Evolutionary conservation across 2,113 vertebrate genomes (phyloP), one percentile per base, ranked within the genome.

Genomic region (Cottus gobio): DNA sequence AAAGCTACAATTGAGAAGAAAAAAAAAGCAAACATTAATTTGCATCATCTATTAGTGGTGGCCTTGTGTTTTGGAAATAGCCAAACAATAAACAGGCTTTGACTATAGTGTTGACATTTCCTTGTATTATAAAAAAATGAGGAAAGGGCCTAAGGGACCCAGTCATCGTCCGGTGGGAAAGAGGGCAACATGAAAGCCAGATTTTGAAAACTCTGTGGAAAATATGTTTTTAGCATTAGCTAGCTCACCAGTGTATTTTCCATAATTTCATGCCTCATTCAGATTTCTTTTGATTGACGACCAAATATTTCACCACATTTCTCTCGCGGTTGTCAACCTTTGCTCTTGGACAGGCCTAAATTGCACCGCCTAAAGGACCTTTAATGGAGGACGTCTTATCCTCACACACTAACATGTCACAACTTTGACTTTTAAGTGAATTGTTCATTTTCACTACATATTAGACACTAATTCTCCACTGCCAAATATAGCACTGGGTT

Each of bases 401-500:
- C 16, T 76, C n/a, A 34, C n/a, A 16, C 48, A 46, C 13, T 34
- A 36, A 39, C 66, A 64, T 65, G 37, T 76, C n/a, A 71, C 24
- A 62, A 46, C 28, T 57, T 75, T 56, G 52, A 61, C 30, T 64
- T 79, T 75, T 61, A 68, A 11, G 13, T 1, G 11, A 81, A 78
- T 15, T 57, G 11, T 54, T 62, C 37, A 60, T 78, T 13, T 87
- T 72, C 75, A 70, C 72, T 82, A 22, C 34, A 66, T 44, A 36
- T 79, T 75, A 68, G n/a, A 62, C 48, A 50, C 58, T 1, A 68
- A 78, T 9, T 76, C 61, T 64, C 61, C 36, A 39, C 11, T 68
- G 37, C 89, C 72, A 84, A 87, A 84, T 85, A 85, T 90, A 90
- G 76, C 48, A 36, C 31, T 37, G 31, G 8, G 44, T 65, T 80